Evolutionary conservation across 2,797 vertebrate genomes (phyloP).

Genomic region (Sebastes jordani): DNA sequence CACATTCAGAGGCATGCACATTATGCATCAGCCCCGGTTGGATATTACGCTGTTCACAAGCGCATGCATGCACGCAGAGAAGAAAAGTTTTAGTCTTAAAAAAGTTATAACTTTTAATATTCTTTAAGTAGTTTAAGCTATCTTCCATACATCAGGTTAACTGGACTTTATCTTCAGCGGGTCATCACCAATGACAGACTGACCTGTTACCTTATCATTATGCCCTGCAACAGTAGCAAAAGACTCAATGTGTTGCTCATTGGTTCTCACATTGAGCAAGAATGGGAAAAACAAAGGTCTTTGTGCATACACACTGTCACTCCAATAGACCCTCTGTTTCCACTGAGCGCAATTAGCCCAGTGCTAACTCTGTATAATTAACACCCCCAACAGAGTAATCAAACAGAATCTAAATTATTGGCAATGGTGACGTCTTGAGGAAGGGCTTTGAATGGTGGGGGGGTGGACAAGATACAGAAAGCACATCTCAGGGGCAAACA

Average conservation of each 20-base stretch:
- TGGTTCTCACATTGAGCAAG: constrained; percentile 20
- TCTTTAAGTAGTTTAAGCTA: neutral
- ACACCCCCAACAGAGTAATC: constrained; percentile 85
- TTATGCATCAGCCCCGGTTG: constrained; percentile 63
- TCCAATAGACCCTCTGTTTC: constrained; percentile 72
- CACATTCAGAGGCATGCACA: constrained; percentile 75
- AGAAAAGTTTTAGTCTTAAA: constrained; percentile 17
- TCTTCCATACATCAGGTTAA: neutral
- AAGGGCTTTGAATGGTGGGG: constrained; percentile 56
- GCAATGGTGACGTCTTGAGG: constrained; percentile 73
- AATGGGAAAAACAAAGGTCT: constrained; percentile 60
- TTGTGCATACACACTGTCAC: constrained; percentile 60
- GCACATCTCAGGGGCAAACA: constrained; percentile 86
- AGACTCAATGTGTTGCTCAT: constrained; percentile 20
- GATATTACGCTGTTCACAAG: constrained; percentile 35
- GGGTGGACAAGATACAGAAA: constrained; percentile 79
- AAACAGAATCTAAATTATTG: constrained; percentile 83
- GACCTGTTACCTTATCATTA: constrained; percentile 2
- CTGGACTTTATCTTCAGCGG: neutral
- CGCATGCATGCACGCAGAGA: constrained; percentile 20
- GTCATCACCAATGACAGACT: neutral
- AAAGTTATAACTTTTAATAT: neutral
- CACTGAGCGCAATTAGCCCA: constrained; percentile 76
- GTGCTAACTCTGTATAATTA: constrained; percentile 85
- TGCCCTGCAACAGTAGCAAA: constrained; percentile 8